These are phyloP conservation scores for Sericinus montela DNA, from an alignment of 2,888 invertebrate genomes.

Conservation along the genomic window DNA sequence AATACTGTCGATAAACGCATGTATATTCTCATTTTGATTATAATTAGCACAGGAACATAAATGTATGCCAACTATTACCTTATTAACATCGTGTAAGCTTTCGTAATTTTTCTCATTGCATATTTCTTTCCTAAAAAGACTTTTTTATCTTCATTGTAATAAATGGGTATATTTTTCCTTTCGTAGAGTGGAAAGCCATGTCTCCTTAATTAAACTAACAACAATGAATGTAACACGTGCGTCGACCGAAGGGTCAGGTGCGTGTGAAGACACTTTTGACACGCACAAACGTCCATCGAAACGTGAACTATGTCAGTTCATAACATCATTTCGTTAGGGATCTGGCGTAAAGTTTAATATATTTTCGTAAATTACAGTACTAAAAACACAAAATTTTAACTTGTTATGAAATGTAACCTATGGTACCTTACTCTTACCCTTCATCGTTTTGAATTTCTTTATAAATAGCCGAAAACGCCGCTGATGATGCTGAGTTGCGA, in stretches of 20 bases:
- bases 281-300: slow-evolving; percentile 22
- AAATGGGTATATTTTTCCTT: slow-evolving; percentile 23
- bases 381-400: slow-evolving; percentile 4
- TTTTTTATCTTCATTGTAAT: slow-evolving; percentile 14
- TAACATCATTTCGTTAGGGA: slow-evolving; percentile 8
- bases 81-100: neutral
- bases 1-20: too few species aligned
- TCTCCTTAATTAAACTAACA: slow-evolving; percentile 46
- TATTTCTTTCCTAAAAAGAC: slow-evolving; percentile 6
- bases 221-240: slow-evolving; percentile 36
- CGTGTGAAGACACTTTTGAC: slow-evolving; percentile 29
- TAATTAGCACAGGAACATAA: too few species aligned
- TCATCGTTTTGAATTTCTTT: too few species aligned
- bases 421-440: too few species aligned
- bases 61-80: neutral
- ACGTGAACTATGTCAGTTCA: slow-evolving; percentile 23
- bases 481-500: too few species aligned
- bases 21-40: too few species aligned
- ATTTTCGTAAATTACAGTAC: slow-evolving; percentile 9
- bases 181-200: slow-evolving; percentile 36
- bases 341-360: slow-evolving; percentile 2
- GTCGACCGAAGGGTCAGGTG: slow-evolving; percentile 37
- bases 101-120: slow-evolving; percentile 2
- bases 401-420: too few species aligned
- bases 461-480: too few species aligned